Percentiles rank a stretch among this genome's conserved stretches.
phyloP scores from a whole-genome alignment of 2,113 vertebrate species.

The Microcebus ravelobensis region DNA sequence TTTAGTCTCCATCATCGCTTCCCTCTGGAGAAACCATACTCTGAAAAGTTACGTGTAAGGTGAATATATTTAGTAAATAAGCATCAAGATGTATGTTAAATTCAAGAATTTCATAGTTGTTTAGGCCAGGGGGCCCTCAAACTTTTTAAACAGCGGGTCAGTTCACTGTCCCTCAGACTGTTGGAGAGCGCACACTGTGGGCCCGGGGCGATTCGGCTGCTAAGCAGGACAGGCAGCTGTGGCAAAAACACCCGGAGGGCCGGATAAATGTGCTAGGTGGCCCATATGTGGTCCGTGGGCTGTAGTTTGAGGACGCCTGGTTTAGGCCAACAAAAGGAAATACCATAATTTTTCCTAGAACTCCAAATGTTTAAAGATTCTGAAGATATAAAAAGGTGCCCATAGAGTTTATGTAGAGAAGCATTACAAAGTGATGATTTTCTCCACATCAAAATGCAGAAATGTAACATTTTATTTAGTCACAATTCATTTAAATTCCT shows the following conservation, averaged over 20 bases:
- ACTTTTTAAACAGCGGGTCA: no score
- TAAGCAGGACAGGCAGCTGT: no score
- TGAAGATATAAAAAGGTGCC: neutral
- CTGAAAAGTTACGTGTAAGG: neutral
- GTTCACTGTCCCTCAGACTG: no score
- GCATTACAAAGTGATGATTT: neutral
- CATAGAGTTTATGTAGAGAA: neutral
- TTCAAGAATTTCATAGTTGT: neutral
- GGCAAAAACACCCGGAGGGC: no score
- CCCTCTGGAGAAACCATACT: neutral
- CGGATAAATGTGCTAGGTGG: no score
- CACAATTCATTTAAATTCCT: neutral
- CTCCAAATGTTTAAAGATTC: neutral
- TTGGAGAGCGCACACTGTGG: no score
- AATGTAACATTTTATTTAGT: neutral
- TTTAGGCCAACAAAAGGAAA: neutral
- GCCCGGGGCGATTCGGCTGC: no score
- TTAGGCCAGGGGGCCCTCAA: no score
- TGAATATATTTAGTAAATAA: neutral
- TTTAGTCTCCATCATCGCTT: neutral
- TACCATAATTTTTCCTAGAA: neutral
- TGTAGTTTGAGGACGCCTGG: no score
- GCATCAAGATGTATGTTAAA: neutral
- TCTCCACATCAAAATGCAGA: neutral
- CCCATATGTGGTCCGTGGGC: no score